A percentile compares a stretch with the other conserved stretches of the same genome.
These are phyloP conservation scores for Lycocerus yunnanus DNA, from an alignment of 2,888 invertebrate genomes.

Conservation along the genomic window DNA sequence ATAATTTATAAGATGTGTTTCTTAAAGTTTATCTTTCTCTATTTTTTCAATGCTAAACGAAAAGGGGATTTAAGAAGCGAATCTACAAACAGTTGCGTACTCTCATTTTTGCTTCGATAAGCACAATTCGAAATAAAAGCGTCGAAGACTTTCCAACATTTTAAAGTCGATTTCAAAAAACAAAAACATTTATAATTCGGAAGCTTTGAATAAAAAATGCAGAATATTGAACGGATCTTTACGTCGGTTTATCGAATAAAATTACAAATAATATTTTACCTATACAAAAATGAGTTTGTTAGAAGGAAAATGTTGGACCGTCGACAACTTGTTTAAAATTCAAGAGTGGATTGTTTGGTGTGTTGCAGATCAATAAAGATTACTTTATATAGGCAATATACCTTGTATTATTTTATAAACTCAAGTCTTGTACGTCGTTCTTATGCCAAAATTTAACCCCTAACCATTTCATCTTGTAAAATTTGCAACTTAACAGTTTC, in stretches of 20 bases:
- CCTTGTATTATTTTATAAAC: neutral
- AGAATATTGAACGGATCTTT: neutral
- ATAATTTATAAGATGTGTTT: slow-evolving; percentile 28
- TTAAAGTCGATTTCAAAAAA: neutral
- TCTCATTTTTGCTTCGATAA: slow-evolving; percentile 26
- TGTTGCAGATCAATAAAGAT: slow-evolving; percentile 3
- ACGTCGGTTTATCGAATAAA: neutral
- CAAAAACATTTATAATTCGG: neutral
- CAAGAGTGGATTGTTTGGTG: neutral
- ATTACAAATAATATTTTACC: neutral
- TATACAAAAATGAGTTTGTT: neutral
- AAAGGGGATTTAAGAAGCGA: slow-evolving; percentile 14
- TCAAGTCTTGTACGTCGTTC: neutral
- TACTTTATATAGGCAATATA: slow-evolving; percentile 3
- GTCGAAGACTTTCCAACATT: neutral
- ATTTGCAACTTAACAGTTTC: neutral
- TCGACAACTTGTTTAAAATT: neutral
- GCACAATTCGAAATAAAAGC: slow-evolving; percentile 9
- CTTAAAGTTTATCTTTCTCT: slow-evolving; percentile 11
- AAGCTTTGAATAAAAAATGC: neutral
- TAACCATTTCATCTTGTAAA: slow-evolving; percentile 2
- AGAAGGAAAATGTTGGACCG: neutral
- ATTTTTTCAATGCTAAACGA: slow-evolving; percentile 11
- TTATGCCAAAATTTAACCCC: slow-evolving; percentile 1
- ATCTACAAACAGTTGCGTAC: slow-evolving; percentile 23